phyloP scores from a whole-genome alignment of 2,113 vertebrate genomes.

The Macroglossus sobrinus region DNA sequence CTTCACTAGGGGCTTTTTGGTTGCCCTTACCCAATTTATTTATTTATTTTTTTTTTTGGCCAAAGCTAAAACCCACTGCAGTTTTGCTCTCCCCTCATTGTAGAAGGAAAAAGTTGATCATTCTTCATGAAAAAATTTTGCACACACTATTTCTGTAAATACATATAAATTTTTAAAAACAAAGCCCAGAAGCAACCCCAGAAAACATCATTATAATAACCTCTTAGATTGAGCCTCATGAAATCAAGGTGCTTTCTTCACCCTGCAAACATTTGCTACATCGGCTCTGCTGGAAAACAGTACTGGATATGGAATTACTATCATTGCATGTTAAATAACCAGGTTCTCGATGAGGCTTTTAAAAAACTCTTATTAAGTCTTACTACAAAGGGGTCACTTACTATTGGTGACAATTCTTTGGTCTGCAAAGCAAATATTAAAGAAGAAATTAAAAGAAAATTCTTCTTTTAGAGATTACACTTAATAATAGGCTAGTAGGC shows the following conservation, averaged over 20 bases:
- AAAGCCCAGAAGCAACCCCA: not conserved
- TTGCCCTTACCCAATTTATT: not conserved
- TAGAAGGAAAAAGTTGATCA: not conserved
- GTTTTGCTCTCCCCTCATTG: not conserved
- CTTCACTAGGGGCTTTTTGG: not conserved
- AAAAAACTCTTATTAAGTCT: not conserved
- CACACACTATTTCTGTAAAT: not conserved
- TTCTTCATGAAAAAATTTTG: not conserved
- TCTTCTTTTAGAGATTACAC: not conserved
- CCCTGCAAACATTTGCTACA: not conserved
- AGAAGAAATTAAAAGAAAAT: not conserved
- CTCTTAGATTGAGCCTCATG: not conserved
- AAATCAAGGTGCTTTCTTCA: not conserved
- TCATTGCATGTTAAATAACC: not conserved
- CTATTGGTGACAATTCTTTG: not conserved
- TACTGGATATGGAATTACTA: not conserved
- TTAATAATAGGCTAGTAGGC: not conserved
- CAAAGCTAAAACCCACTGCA: not conserved
- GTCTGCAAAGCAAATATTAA: conserved; percentile 12
- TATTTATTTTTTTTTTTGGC: not conserved
- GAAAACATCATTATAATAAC: not conserved
- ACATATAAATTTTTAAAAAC: not conserved
- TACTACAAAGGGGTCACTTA: not conserved
- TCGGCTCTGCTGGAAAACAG: not conserved
- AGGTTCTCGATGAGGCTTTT: not conserved